Evolutionary conservation across 2,113 vertebrate genomes (phyloP).

Genomic region (Noctilio leporinus): DNA sequence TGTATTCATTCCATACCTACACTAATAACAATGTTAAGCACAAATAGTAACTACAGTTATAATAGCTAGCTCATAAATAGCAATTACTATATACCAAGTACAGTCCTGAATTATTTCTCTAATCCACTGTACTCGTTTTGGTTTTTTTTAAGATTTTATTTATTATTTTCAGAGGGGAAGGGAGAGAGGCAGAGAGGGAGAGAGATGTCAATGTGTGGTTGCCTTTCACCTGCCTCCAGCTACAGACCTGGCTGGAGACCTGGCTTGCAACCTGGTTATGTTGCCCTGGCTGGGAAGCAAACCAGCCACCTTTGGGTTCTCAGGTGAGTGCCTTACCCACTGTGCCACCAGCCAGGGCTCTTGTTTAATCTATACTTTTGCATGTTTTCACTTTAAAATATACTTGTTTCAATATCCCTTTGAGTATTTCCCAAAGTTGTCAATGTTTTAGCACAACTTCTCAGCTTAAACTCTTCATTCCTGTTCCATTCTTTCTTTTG

Average conservation of each 20-base stretch:
- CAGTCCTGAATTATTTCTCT: neutral
- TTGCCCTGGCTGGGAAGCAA: no score
- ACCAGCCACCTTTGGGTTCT: no score
- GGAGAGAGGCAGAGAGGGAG: no score
- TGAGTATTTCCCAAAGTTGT: neutral
- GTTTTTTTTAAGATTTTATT: no score
- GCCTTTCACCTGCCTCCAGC: no score
- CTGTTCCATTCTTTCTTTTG: no score
- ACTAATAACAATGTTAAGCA: neutral
- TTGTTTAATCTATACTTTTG: neutral
- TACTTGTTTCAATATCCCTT: neutral
- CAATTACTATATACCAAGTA: neutral
- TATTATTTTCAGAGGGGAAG: no score
- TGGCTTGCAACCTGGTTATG: no score
- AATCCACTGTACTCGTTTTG: neutral
- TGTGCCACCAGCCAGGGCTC: no score
- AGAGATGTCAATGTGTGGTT: no score
- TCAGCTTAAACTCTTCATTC: neutral
- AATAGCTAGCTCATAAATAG: neutral
- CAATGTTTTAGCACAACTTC: neutral
- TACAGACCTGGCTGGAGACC: no score
- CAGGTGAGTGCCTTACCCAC: no score
- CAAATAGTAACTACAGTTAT: neutral
- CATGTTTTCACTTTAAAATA: neutral
- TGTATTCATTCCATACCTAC: neutral